phyloP scores from a whole-genome alignment of 2,797 vertebrate genomes.

The Pyrocephalus nanus region DNA sequence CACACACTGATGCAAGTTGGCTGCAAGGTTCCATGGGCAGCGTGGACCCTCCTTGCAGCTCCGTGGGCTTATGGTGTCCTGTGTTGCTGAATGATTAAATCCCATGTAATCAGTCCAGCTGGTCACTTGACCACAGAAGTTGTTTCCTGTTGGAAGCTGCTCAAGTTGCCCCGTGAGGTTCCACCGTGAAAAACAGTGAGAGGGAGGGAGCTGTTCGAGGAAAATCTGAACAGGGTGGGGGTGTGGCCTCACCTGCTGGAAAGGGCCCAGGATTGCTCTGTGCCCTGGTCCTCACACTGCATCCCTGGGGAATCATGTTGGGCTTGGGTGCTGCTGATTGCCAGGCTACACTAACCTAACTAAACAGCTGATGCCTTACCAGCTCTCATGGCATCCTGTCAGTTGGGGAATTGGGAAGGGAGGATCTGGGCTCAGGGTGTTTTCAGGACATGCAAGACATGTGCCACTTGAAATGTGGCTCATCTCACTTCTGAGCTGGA shows the following conservation, averaged over 20 bases:
- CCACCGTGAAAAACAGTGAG: background rate
- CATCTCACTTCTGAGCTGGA: background rate
- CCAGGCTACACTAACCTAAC: background rate
- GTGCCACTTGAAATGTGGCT: background rate
- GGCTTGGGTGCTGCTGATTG: background rate
- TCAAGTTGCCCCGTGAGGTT: background rate
- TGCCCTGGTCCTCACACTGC: background rate
- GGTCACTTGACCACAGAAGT: background rate
- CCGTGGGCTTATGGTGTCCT: background rate
- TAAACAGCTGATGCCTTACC: background rate
- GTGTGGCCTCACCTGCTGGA: background rate
- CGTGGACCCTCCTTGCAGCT: background rate
- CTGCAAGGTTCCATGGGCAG: background rate
- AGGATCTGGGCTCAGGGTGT: background rate
- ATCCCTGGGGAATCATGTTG: background rate
- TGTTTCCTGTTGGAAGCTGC: background rate
- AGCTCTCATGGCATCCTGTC: background rate
- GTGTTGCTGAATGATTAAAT: background rate
- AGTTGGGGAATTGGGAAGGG: background rate
- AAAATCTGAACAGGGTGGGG: background rate
- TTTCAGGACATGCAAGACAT: slow-evolving; percentile 30
- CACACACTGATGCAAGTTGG: background rate
- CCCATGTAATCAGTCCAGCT: fast-evolving
- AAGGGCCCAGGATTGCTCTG: background rate
- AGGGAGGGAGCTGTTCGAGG: background rate